Evolutionary conservation across 92 coral and sea anemone species (phyloP).

Genomic region (Paragorgia papillata): DNA sequence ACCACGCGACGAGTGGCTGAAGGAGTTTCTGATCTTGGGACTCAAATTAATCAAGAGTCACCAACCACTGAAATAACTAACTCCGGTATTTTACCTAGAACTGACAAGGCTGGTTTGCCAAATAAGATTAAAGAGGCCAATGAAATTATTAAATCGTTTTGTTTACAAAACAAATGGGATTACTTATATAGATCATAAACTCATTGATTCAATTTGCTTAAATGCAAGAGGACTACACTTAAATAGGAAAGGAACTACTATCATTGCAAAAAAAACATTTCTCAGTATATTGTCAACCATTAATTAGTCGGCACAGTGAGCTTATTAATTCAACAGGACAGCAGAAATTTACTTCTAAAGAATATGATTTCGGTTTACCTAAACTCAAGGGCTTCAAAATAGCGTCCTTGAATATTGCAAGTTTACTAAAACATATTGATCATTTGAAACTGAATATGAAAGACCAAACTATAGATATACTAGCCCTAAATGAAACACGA

Average conservation of each 20-base stretch:
- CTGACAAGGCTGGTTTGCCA: conserved; percentile 43
- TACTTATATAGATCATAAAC: conserved; percentile 8
- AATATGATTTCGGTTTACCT: not conserved
- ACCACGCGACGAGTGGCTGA: conserved; percentile 52
- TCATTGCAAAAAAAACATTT: not conserved
- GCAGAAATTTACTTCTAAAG: not conserved
- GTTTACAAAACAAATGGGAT: conserved; percentile 1
- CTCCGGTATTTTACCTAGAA: conserved; percentile 41
- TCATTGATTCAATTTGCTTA: conserved; percentile 34
- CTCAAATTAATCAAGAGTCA: conserved; percentile 54
- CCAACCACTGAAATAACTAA: conserved; percentile 51
- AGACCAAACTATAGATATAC: not conserved
- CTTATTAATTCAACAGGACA: not conserved
- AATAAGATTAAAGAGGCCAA: conserved; percentile 42
- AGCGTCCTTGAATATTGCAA: conserved; percentile 24
- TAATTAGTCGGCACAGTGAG: not conserved
- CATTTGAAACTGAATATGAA: not conserved
- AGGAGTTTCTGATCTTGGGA: conserved; percentile 53
- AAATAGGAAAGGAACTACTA: conserved; percentile 24
- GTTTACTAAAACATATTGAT: conserved; percentile 31
- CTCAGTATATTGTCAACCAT: not conserved
- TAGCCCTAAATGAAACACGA: conserved; percentile 7
- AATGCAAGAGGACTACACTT: conserved; percentile 41
- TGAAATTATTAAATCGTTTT: conserved; percentile 16
- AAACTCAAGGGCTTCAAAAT: conserved; percentile 37